A percentile compares a stretch with the other conserved stretches of the same genome.
Evolutionary conservation across 2,888 invertebrate genomes (phyloP).

Genomic region (Volucella inanis): DNA sequence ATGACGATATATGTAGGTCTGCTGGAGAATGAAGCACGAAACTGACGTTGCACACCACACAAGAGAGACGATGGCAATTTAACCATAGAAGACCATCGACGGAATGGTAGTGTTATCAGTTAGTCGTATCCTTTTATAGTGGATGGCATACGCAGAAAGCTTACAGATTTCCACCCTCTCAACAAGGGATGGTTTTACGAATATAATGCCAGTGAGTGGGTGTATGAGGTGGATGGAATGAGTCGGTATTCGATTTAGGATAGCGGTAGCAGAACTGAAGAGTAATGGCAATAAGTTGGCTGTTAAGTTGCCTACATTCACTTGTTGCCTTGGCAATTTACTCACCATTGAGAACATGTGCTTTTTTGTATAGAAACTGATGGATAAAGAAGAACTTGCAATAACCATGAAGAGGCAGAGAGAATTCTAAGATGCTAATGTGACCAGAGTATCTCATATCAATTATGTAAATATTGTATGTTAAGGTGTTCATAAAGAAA

Average conservation of each 20-base stretch:
- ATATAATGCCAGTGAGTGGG: conserved; percentile 19
- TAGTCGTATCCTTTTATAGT: conserved; percentile 82
- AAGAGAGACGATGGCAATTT: conserved; percentile 50
- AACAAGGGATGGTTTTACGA: conserved; percentile 40
- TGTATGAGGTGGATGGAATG: conserved; percentile 16
- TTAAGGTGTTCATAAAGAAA: too few species aligned
- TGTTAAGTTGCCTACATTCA: conserved; percentile 49
- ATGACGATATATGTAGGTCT: neutral
- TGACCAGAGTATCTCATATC: conserved; percentile 19
- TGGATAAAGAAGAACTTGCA: conserved; percentile 29
- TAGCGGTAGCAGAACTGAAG: conserved; percentile 10
- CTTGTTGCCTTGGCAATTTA: conserved; percentile 60
- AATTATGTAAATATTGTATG: too few species aligned
- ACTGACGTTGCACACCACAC: conserved; percentile 39
- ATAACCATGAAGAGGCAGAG: conserved; percentile 12
- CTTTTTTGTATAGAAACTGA: conserved; percentile 65
- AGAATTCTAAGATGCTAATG: neutral
- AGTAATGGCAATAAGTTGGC: conserved; percentile 41
- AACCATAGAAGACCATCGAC: conserved; percentile 77
- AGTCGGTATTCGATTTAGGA: neutral
- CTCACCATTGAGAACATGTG: conserved; percentile 54
- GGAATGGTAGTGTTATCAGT: conserved; percentile 81
- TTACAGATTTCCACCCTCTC: conserved; percentile 61
- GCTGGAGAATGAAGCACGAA: conserved; percentile 15
- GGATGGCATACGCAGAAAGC: conserved; percentile 59